phyloP scores from a whole-genome alignment of 2,888 invertebrate genomes.

The Trilocha varians region DNA sequence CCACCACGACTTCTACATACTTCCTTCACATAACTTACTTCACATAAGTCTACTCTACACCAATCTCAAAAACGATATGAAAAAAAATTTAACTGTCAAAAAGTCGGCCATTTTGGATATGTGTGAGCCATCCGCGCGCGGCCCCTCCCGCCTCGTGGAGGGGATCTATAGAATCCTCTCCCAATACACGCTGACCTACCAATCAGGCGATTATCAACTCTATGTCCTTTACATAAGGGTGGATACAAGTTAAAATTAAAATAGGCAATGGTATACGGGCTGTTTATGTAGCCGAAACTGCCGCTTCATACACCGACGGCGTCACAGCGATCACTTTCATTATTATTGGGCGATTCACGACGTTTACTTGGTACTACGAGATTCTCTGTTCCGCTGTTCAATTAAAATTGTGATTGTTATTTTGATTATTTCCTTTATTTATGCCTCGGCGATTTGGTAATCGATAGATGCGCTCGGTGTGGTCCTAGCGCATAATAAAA shows the following conservation, averaged over 20 bases:
- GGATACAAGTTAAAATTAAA: constrained; percentile 17
- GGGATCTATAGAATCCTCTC: constrained; percentile 39
- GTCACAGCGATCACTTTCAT: constrained; percentile 71
- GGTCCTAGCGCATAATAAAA: background rate
- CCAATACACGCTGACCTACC: constrained; percentile 25
- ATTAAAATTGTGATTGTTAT: constrained; percentile 62
- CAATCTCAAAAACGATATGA: background rate
- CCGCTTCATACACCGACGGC: constrained; percentile 72
- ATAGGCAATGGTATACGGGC: constrained; percentile 55
- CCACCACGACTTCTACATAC: too few relatives aligned
- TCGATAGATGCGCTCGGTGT: background rate
- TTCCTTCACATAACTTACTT: too few relatives aligned
- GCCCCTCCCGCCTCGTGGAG: constrained; percentile 48
- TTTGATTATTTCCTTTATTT: constrained; percentile 36
- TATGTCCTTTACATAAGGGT: constrained; percentile 20
- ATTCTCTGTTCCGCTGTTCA: constrained; percentile 63
- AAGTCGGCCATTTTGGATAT: constrained; percentile 64
- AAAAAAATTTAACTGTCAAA: constrained; percentile 26
- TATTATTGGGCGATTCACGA: constrained; percentile 73
- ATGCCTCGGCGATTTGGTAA: background rate
- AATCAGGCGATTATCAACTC: constrained; percentile 21
- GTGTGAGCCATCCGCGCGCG: constrained; percentile 51
- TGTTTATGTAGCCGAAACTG: constrained; percentile 74
- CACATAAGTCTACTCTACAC: background rate
- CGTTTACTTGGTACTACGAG: constrained; percentile 62